A percentile compares a stretch with the other conserved stretches of the same genome.
Evolutionary conservation across 2,113 vertebrate genomes (phyloP).

Genomic region (Butorides virescens): DNA sequence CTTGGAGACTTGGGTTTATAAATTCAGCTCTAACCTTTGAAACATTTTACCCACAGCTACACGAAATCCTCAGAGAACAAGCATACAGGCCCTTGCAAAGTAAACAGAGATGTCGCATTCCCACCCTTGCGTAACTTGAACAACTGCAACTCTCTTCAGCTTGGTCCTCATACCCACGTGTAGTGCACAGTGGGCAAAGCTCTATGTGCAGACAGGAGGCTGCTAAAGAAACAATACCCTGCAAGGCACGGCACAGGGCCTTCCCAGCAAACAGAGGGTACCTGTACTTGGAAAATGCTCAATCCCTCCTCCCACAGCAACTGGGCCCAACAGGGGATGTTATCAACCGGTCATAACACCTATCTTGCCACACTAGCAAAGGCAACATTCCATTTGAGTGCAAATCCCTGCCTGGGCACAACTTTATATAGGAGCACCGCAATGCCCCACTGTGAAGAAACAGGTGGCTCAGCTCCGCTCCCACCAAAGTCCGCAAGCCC

Average conservation of each 20-base stretch:
- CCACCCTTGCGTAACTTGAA: background rate
- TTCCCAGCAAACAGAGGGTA: too few relatives aligned
- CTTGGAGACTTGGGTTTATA: background rate
- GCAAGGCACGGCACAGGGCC: background rate
- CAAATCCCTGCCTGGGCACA: background rate
- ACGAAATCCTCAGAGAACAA: background rate
- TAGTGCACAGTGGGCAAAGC: accelerated
- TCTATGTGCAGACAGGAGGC: too few relatives aligned
- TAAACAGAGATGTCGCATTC: background rate
- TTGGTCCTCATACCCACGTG: accelerated
- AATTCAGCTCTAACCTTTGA: background rate
- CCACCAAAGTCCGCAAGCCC: background rate
- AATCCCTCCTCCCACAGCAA: background rate
- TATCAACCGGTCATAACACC: accelerated
- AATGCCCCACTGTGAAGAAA: background rate
- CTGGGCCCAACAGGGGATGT: accelerated
- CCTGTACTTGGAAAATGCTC: background rate
- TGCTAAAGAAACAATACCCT: background rate
- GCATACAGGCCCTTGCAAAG: background rate
- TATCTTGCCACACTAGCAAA: accelerated
- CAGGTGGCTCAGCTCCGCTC: background rate
- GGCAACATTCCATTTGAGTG: accelerated
- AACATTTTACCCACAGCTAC: background rate
- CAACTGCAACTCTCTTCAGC: background rate
- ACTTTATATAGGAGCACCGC: background rate